phyloP scores from a whole-genome alignment of 2,797 vertebrate species.

The Ceryle rudis region DNA sequence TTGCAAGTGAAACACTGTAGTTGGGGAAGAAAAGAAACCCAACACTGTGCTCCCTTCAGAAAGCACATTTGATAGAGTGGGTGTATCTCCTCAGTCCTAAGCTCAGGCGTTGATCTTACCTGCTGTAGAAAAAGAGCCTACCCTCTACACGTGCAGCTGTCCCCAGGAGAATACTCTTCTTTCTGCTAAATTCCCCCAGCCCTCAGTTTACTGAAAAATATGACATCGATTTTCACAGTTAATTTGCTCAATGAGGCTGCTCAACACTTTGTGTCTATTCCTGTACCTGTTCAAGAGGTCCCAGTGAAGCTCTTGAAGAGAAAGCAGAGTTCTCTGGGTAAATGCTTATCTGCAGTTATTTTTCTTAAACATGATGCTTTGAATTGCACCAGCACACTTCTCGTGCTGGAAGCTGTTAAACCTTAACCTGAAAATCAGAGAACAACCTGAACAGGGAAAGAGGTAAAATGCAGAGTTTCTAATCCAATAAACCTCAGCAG shows the following conservation, averaged over 20 bases:
- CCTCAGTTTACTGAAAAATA: constrained; percentile 40
- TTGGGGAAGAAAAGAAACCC: too few relatives aligned
- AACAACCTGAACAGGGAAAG: not conserved
- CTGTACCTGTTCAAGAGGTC: not conserved
- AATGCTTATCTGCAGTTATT: not conserved
- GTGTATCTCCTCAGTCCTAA: not conserved
- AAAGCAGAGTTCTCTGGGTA: not conserved
- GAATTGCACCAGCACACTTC: not conserved
- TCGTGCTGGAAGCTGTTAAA: not conserved
- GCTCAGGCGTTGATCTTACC: not conserved
- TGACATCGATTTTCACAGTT: constrained; percentile 61
- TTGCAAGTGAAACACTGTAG: not conserved
- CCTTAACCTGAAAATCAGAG: not conserved
- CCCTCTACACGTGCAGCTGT: not conserved
- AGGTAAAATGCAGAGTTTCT: not conserved
- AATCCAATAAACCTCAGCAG: not conserved
- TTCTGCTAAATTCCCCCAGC: not conserved
- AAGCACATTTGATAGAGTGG: not conserved
- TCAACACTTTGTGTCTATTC: not conserved
- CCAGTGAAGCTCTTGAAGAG: not conserved
- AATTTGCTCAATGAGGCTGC: not conserved
- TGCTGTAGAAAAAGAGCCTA: not conserved
- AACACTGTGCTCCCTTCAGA: not conserved
- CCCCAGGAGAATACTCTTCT: not conserved
- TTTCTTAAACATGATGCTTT: accelerated